These are phyloP conservation scores for Trogon surrucura DNA, from an alignment of 2,113 vertebrate genomes.

Conservation along the genomic window DNA sequence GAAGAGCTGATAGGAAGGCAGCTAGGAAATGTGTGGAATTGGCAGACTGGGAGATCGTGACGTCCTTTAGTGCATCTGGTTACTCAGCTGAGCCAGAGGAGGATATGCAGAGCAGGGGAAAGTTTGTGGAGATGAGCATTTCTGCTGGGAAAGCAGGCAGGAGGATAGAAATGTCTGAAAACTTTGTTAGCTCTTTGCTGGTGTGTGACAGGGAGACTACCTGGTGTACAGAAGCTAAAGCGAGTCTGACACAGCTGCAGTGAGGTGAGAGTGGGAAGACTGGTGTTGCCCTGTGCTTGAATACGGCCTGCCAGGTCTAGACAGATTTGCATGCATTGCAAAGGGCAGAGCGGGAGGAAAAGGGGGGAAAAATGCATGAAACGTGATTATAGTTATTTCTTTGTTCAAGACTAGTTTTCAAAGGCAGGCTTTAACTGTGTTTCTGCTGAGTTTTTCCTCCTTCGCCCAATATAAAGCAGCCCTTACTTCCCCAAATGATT, in stretches of 20 bases:
- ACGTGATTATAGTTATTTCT: not conserved
- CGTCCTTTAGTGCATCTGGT: accelerated
- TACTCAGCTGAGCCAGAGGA: not conserved
- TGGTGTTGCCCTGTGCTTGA: not conserved
- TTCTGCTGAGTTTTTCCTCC: not conserved
- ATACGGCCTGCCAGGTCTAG: not conserved
- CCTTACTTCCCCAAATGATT: not conserved
- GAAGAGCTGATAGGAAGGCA: not conserved
- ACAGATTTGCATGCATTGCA: not conserved
- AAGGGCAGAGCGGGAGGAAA: not conserved
- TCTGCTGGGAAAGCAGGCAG: not conserved
- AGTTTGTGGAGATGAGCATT: not conserved
- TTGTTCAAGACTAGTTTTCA: not conserved
- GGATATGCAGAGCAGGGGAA: not conserved
- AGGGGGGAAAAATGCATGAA: not conserved
- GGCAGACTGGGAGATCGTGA: not conserved
- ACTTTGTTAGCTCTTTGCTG: not conserved
- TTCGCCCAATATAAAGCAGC: not conserved
- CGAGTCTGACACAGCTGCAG: not conserved
- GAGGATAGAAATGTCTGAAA: not conserved
- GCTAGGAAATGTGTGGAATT: not conserved
- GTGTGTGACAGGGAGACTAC: not conserved
- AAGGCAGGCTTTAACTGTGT: not conserved
- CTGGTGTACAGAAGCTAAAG: not conserved
- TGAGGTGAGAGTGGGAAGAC: not conserved